These are phyloP conservation scores for Elephas maximus DNA, from an alignment of 2,113 vertebrate genomes.

Conservation along the genomic window DNA sequence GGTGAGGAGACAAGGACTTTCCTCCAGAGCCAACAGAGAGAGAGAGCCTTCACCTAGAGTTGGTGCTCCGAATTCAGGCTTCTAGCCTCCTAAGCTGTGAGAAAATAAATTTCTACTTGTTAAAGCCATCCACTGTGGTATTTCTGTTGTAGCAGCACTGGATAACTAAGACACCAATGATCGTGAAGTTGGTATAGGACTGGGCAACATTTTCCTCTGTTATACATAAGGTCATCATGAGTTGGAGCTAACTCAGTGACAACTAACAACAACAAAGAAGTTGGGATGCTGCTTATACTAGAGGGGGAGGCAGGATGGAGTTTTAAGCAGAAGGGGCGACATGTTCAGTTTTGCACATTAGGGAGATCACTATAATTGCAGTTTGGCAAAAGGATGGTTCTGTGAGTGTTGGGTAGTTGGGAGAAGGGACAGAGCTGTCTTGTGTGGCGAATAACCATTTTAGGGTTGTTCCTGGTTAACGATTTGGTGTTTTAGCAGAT, in stretches of 20 bases:
- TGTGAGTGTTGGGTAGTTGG: background rate
- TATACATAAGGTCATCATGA: background rate
- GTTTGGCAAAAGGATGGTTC: background rate
- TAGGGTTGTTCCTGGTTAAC: background rate
- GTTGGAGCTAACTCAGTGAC: background rate
- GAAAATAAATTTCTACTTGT: too few species aligned
- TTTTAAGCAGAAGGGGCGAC: background rate
- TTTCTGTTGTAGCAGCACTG: too few species aligned
- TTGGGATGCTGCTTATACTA: background rate
- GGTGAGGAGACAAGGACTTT: too few species aligned
- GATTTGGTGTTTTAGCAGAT: background rate
- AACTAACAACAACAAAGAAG: background rate
- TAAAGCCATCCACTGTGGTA: too few species aligned
- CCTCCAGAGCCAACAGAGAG: too few species aligned
- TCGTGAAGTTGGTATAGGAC: background rate
- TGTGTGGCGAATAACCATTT: background rate
- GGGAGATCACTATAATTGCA: background rate
- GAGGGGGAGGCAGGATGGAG: background rate
- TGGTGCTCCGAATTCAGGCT: too few species aligned
- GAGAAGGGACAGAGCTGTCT: background rate
- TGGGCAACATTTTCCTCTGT: background rate
- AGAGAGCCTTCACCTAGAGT: too few species aligned
- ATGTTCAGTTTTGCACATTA: background rate
- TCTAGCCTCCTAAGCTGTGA: too few species aligned
- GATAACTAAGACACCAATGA: too few species aligned